These are phyloP conservation scores for Stegophylla sp. DNA, from an alignment of 2,888 invertebrate genomes.

Conservation along the genomic window DNA sequence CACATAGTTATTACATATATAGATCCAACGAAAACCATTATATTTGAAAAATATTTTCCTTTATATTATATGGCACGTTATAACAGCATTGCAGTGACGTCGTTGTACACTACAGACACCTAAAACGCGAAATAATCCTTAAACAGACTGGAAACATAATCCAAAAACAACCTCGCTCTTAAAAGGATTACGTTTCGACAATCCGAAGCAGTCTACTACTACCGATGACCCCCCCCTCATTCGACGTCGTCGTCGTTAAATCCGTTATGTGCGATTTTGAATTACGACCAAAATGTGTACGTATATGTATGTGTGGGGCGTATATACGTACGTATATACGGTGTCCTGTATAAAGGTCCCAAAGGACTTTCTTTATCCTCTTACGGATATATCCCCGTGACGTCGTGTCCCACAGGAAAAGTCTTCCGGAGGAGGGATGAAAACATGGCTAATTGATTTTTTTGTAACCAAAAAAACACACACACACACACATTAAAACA, in stretches of 20 bases:
- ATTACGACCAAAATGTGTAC: constrained; percentile 36
- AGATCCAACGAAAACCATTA: background rate
- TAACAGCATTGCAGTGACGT: background rate
- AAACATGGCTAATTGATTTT: constrained; percentile 53
- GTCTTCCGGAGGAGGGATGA: background rate
- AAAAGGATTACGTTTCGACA: constrained; percentile 51
- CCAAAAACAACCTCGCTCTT: constrained; percentile 24
- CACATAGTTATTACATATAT: too few species aligned
- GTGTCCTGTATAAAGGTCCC: constrained; percentile 32
- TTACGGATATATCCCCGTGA: constrained; percentile 40
- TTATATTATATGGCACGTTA: background rate
- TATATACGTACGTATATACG: background rate
- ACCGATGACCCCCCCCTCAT: background rate
- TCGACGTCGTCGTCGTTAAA: constrained; percentile 26
- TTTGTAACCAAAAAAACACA: constrained; percentile 16
- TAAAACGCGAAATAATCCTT: constrained; percentile 42
- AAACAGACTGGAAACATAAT: constrained; percentile 39
- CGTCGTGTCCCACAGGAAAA: constrained; percentile 33
- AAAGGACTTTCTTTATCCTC: constrained; percentile 55
- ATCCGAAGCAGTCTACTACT: constrained; percentile 42
- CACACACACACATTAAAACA: background rate
- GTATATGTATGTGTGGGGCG: background rate
- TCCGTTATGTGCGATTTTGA: constrained; percentile 56
- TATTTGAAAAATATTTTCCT: background rate
- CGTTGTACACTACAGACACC: constrained; percentile 11